phyloP scores from a whole-genome alignment of 2,113 vertebrate species.

The Clarias macrocephalus region DNA sequence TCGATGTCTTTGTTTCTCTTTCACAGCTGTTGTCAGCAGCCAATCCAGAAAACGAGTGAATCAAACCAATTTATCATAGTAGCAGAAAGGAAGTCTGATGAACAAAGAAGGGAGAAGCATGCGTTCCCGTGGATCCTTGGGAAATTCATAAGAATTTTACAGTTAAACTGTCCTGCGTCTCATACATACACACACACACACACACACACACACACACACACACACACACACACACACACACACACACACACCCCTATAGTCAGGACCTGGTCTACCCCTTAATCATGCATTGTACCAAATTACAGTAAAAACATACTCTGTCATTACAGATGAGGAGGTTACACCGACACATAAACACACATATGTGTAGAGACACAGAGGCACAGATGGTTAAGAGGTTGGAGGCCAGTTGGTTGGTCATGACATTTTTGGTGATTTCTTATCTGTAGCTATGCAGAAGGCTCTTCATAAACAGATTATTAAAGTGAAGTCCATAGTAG shows the following conservation, averaged over 20 bases:
- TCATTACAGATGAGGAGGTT: slow-evolving; percentile 45
- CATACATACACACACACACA: neutral
- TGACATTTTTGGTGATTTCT: neutral
- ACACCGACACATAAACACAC: slow-evolving; percentile 37
- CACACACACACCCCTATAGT: slow-evolving; percentile 27
- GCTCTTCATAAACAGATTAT: neutral
- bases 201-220: slow-evolving; percentile 6
- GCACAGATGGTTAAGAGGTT: slow-evolving; percentile 17
- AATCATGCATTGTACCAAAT: slow-evolving; percentile 50
- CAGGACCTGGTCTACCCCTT: slow-evolving; percentile 37
- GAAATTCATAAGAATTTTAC: neutral
- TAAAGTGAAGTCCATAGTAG: neutral
- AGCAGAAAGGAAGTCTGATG: slow-evolving; percentile 40
- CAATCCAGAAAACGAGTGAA: slow-evolving; percentile 49
- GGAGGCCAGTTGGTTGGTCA: neutral
- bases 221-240: neutral
- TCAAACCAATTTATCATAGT: slow-evolving; percentile 25
- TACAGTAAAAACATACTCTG: slow-evolving; percentile 40
- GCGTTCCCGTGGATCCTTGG: neutral
- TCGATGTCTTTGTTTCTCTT: neutral
- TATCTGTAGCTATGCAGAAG: neutral
- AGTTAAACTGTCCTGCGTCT: slow-evolving; percentile 48
- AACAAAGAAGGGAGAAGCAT: slow-evolving; percentile 36
- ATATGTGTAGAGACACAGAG: slow-evolving; percentile 21
- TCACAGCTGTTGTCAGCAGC: slow-evolving; percentile 48